Evolutionary conservation across 2,797 vertebrate species (phyloP).

Genomic region (Rhynchonycteris naso): DNA sequence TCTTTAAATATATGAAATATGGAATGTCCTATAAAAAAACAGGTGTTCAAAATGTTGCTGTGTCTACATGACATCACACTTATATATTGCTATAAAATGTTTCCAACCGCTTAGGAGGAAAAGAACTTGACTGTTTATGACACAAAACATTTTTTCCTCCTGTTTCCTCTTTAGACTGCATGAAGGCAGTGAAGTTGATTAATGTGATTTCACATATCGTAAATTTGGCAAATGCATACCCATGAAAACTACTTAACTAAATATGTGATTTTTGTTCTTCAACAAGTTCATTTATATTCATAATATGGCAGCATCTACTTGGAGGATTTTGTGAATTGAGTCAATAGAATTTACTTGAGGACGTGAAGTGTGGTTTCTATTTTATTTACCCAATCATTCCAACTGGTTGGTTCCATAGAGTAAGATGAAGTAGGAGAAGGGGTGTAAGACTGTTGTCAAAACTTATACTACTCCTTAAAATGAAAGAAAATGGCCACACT

Average conservation of each 20-base stretch:
- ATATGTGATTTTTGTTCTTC: not conserved
- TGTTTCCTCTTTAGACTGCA: not conserved
- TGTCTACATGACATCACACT: not conserved
- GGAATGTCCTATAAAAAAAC: not conserved
- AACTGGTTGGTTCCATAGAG: not conserved
- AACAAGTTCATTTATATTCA: constrained; percentile 57
- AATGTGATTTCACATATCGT: not conserved
- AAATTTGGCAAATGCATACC: not conserved
- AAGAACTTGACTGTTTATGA: not conserved
- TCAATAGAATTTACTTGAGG: not conserved
- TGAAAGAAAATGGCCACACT: not conserved
- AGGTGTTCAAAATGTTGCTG: not conserved
- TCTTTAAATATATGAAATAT: not conserved
- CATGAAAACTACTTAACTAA: not conserved
- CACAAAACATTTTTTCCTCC: not conserved
- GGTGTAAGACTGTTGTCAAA: not conserved
- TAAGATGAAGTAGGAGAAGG: not conserved
- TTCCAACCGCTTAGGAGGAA: not conserved
- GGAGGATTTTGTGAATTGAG: not conserved
- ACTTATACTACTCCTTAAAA: not conserved
- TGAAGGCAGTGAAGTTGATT: not conserved
- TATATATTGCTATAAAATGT: not conserved
- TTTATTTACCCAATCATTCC: constrained; percentile 47
- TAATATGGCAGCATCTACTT: not conserved
- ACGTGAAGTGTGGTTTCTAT: not conserved